A percentile compares a stretch with the other conserved stretches of the same genome.
These are phyloP conservation scores for Gallinago paraguaiae DNA, from an alignment of 2,113 vertebrate species.

Conservation along the genomic window DNA sequence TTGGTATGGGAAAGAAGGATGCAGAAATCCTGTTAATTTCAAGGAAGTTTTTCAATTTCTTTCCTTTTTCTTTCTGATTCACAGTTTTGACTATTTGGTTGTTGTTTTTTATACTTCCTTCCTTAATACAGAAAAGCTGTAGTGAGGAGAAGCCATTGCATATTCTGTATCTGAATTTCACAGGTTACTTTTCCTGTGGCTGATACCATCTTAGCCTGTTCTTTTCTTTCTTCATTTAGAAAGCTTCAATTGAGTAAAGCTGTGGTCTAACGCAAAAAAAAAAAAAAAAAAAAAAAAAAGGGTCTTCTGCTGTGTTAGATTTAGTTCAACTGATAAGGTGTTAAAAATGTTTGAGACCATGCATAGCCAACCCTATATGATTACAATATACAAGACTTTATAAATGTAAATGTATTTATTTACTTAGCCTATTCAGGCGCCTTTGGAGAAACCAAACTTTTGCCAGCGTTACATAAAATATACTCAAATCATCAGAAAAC, in stretches of 20 bases:
- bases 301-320: background rate
- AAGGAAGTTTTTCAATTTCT: background rate
- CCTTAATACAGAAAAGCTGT: background rate
- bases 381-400: background rate
- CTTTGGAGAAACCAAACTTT: background rate
- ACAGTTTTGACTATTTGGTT: background rate
- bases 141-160: background rate
- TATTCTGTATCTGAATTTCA: background rate
- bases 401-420: background rate
- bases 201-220: background rate
- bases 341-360: background rate
- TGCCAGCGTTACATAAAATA: background rate
- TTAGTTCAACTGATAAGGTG: background rate
- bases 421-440: background rate
- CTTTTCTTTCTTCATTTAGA: background rate
- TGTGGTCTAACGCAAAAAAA: background rate
- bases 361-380: background rate
- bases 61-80: background rate
- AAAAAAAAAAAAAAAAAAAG: background rate
- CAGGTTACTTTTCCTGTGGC: background rate
- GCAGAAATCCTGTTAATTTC: background rate
- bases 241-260: background rate
- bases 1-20: fast-evolving
- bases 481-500: background rate
- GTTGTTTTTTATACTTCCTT: background rate